Evolutionary conservation across 2,113 vertebrate species (phyloP).

Genomic region (Pseudolaguvia tuberculata): DNA sequence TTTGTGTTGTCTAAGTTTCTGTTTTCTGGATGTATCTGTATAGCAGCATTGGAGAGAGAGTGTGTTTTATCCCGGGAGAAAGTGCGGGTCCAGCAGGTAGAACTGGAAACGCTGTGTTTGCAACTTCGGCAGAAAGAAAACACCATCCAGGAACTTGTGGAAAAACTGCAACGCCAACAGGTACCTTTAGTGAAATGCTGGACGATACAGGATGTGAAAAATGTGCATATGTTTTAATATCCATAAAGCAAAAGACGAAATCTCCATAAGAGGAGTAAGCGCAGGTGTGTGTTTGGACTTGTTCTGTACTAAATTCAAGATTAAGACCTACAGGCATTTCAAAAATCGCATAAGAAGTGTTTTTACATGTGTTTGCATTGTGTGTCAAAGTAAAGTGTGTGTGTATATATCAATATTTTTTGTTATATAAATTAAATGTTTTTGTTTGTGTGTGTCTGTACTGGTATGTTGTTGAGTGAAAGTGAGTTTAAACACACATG

Average conservation of each 20-base stretch:
- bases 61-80: constrained; percentile 57
- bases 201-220: not conserved
- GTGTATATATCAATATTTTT: not conserved
- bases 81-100: constrained; percentile 58
- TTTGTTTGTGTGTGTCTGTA: not conserved
- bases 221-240: not conserved
- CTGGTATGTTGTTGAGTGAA: not conserved
- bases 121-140: constrained; percentile 59
- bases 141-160: constrained; percentile 52
- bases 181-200: constrained; percentile 5
- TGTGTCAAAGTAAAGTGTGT: not conserved
- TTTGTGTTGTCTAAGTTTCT: not conserved
- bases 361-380: not conserved
- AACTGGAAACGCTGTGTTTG: constrained; percentile 50
- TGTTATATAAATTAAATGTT: too few species aligned
- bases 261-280: not conserved
- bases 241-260: too few species aligned
- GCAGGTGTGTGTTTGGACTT: constrained; percentile 13
- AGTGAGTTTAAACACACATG: not conserved
- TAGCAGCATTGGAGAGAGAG: constrained; percentile 62
- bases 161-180: constrained; percentile 23
- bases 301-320: not conserved
- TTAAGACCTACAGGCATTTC: not conserved
- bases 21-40: constrained; percentile 22
- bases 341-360: not conserved